Base-by-base conservation (phyloP, 1,140 invertebrate species). In the Heliconius eleuchia region DNA sequence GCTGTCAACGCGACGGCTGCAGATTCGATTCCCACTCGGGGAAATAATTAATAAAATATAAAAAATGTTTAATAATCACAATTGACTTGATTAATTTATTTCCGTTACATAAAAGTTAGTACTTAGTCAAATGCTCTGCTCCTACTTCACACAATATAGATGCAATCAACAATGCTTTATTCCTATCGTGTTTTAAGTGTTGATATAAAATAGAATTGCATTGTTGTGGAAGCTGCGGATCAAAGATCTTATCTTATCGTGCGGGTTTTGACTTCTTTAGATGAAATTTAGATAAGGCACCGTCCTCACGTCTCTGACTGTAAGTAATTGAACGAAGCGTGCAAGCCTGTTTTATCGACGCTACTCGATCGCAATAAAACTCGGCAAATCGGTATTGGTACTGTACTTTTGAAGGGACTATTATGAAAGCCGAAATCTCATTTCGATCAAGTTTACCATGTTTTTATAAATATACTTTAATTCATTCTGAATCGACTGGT, bases 271-370 rank as follows among this genome's bases (percentile, higher is more conserved):
- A 85, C 81, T 88, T 88, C 87, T 88, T 88, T 84, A 87, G 89
- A 91, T 92, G 87, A 88, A 91, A 91, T 93, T 91, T 87, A 93
- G 91, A 93, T 88, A 88, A 86, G 83, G 78, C 66, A 76, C 79
- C 73, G 81, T 81, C 80, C 80, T 81, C 79, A 80, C 79, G 79
- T 80, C 86, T 81, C 83, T 82, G 82, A 80, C 83, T 80, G 84
- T 88, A 91, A 91, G 90, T 92, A 92, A 93, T 93, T 92, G 92
- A 88, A 87, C 86, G 82, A 84, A 86, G 87, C 80, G 82, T 81
- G 82, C 82, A 78, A 77, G 86, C 86, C 80, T 73, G 82, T 66
- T 78, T 86, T 92, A 92, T 92, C 90, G 87, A 84, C 82, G 79
- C 74, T 82, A 85, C 84, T 90, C 86, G 86, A 91, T 91, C 88